These are phyloP conservation scores for Tyrannus savana DNA, from an alignment of 2,113 vertebrate species.

Conservation along the genomic window DNA sequence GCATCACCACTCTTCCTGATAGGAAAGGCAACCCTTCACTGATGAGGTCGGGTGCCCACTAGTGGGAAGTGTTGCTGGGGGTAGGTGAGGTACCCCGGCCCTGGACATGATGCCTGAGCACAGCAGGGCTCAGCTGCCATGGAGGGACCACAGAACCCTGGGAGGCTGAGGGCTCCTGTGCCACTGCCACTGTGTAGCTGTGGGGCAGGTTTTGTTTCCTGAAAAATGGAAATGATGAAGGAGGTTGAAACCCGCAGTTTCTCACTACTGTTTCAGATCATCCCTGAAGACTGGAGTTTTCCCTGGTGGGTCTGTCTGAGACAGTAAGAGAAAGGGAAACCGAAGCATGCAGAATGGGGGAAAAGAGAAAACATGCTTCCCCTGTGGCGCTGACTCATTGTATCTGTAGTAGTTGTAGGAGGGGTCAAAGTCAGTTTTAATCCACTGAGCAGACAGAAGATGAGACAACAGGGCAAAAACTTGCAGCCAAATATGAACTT, in stretches of 20 bases:
- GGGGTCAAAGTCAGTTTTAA: not conserved
- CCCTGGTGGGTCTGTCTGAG: not conserved
- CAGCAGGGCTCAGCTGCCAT: rapidly evolving
- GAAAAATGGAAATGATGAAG: not conserved
- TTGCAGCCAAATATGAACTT: not conserved
- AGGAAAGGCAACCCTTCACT: not conserved
- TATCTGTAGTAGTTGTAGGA: not conserved
- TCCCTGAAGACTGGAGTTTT: not conserved
- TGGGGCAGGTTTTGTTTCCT: not conserved
- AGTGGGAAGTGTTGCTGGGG: not conserved
- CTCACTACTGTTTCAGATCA: not conserved
- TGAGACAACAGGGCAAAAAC: not conserved
- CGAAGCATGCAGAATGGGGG: not conserved
- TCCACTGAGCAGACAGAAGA: not conserved
- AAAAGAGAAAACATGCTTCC: not conserved
- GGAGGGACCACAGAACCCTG: not conserved
- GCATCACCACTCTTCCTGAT: not conserved
- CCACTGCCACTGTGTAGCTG: rapidly evolving
- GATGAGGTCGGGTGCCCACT: rapidly evolving
- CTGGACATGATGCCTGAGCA: not conserved
- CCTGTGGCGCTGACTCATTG: not conserved
- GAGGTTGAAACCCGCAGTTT: not conserved
- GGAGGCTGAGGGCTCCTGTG: not conserved
- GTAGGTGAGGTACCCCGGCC: not conserved
- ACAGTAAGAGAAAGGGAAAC: not conserved